A percentile compares a stretch with the other conserved stretches of the same genome.
Evolutionary conservation across 2,797 vertebrate genomes (phyloP).

Genomic region (Chelon labrosus): DNA sequence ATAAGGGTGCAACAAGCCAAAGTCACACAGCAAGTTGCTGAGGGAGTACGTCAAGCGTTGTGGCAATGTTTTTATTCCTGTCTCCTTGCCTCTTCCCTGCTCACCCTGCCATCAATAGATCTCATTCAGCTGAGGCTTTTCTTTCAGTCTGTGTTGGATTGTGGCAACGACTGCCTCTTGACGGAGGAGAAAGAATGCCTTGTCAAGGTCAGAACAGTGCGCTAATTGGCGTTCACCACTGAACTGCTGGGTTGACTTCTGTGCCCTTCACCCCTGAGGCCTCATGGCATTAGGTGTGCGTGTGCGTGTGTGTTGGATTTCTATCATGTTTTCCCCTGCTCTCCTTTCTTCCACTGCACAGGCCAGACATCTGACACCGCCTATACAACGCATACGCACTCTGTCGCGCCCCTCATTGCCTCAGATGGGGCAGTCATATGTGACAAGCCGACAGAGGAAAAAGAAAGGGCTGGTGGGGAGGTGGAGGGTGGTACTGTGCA

Average conservation of each 20-base stretch:
- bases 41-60: conserved; percentile 74
- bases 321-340: conserved; percentile 63
- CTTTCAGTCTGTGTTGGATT: conserved; percentile 68
- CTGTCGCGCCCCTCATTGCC: conserved; percentile 61
- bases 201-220: conserved; percentile 82
- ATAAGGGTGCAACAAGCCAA: conserved; percentile 79
- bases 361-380: conserved; percentile 66
- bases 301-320: conserved; percentile 62
- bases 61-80: conserved; percentile 74
- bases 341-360: conserved; percentile 55
- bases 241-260: conserved; percentile 72
- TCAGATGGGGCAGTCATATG: conserved; percentile 76
- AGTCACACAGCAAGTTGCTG: conserved; percentile 74
- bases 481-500: conserved; percentile 62
- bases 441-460: conserved; percentile 69
- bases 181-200: conserved; percentile 68
- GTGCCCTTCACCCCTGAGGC: conserved; percentile 76
- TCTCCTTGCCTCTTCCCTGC: conserved; percentile 73
- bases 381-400: conserved; percentile 61
- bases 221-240: conserved; percentile 80
- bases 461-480: conserved; percentile 28
- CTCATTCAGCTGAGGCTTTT: conserved; percentile 76
- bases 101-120: conserved; percentile 78
- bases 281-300: conserved; percentile 57
- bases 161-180: conserved; percentile 74